phyloP scores from a whole-genome alignment of 53 echinoderm and acorn worm genomes.

The Holothuria leucospilota region DNA sequence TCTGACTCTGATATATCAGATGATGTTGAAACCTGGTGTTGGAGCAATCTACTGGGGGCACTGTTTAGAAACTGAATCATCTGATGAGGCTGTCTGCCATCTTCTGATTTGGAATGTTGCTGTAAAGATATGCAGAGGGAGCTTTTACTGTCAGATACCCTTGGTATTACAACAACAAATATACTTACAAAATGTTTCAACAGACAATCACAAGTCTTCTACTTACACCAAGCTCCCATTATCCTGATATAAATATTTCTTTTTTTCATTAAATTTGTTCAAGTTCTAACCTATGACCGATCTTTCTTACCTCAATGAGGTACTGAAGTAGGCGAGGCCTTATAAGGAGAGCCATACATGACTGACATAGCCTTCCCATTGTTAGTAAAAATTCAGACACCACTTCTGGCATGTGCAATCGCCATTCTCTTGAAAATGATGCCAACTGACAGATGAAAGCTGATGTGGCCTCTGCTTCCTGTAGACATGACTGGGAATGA shows the following conservation, averaged over 20 bases:
- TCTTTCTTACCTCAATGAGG: conserved; percentile 73
- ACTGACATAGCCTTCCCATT: conserved; percentile 74
- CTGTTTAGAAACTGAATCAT: conserved; percentile 64
- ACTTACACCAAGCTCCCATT: too few species aligned
- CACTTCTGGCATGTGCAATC: conserved; percentile 80
- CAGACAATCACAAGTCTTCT: too few species aligned
- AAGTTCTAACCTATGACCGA: too few species aligned
- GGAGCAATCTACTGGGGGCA: conserved; percentile 66
- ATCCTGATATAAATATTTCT: too few species aligned
- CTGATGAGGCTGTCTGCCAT: conserved; percentile 58
- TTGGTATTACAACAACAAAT: too few species aligned
- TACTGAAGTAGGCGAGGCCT: conserved; percentile 89
- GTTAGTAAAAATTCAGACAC: conserved; percentile 59
- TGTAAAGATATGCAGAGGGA: background rate
- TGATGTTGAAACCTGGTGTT: conserved; percentile 72
- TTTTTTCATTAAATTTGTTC: too few species aligned
- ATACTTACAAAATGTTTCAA: too few species aligned
- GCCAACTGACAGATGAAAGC: conserved; percentile 83
- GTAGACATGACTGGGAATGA: conserved; percentile 72
- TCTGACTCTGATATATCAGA: conserved; percentile 69
- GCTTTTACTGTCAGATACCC: too few species aligned
- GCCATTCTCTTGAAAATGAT: conserved; percentile 69
- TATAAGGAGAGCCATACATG: conserved; percentile 84
- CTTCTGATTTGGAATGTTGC: conserved; percentile 71
- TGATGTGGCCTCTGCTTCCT: conserved; percentile 78